Base-by-base conservation (phyloP, 2,113 vertebrate species). In the Hydrochoerus hydrochaeris region DNA sequence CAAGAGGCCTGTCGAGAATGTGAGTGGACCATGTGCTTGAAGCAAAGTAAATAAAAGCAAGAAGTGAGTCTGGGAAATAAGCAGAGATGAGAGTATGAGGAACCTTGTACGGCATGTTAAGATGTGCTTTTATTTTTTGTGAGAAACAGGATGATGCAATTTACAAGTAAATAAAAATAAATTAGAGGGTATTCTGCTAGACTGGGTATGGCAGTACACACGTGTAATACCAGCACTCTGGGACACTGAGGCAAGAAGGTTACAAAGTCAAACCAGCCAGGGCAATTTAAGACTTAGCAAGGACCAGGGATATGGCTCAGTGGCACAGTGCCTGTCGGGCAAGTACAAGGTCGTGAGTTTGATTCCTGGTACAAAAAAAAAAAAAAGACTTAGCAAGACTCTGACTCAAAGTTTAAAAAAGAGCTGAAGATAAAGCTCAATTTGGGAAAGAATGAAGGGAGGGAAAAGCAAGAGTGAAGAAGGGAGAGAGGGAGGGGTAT, bases 21-120 rank as follows among this genome's bases (percentile, higher is more conserved):
- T 2, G 0, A 44, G 95, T n/a, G 58, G 28, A 67, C 73, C 20
- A 62, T 35, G 41, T 69, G 26, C 16, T 78, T 46, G 69, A 30
- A 85, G 73, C 77, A 88, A 92, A 91, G n/a, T 90, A 35, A 90
- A 81, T 80, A 90, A 93, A 86, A 92, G 69, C 44, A 86, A 60
- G 58, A 30, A 14, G 20, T 67, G 3, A 93, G 52, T 80, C 75
- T 65, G 87, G 81, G 80, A 80, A 96, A 54, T 9, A 38, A 63
- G 13, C 22, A 67, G n/a, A 69, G 83, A 91, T 49, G 60, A 86
- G 24, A 80, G 82, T 73, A 67, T 2, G 20, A 94, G 82, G 32
- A 57, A 82, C 52, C 54, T 57, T 58, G 75, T 30, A 78, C 38
- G 10, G 12, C 5, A 94, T 35, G 22, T 73, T 87, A 91, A 20